phyloP scores from a whole-genome alignment of 30 jellyfish, hydroid and myxozoan species.

The Aurelia coerulea region DNA sequence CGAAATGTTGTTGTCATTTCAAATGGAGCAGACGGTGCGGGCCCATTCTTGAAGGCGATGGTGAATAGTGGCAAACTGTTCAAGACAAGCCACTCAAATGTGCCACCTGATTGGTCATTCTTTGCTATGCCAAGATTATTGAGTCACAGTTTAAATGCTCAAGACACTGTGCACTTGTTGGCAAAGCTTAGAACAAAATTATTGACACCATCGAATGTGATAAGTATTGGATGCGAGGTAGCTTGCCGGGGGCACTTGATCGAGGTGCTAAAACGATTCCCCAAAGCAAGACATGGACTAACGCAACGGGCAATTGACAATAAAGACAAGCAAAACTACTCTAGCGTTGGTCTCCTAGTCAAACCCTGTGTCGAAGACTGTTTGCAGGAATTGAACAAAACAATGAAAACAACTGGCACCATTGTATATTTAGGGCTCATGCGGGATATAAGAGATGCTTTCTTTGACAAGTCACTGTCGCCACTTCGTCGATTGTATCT shows the following conservation, averaged over 20 bases:
- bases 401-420: slow-evolving; percentile 30
- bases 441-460: slow-evolving; percentile 55
- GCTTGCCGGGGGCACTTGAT: slow-evolving; percentile 61
- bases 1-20: background rate
- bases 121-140: background rate
- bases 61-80: background rate
- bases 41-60: background rate
- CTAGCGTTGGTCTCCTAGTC: slow-evolving; percentile 43
- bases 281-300: slow-evolving; percentile 62
- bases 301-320: slow-evolving; percentile 33
- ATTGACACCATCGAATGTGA: slow-evolving; percentile 32
- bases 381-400: background rate
- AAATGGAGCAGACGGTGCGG: slow-evolving; percentile 7
- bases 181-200: slow-evolving; percentile 43
- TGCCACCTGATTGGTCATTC: background rate
- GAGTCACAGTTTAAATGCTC: slow-evolving; percentile 44
- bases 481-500: slow-evolving; percentile 35
- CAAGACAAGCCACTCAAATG: background rate
- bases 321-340: slow-evolving; percentile 51
- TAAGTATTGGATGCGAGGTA: slow-evolving; percentile 36
- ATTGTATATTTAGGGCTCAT: slow-evolving; percentile 14
- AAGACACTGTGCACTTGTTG: slow-evolving; percentile 49
- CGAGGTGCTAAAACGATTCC: slow-evolving; percentile 24
- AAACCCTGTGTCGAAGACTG: slow-evolving; percentile 52
- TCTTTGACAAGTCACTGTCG: slow-evolving; percentile 49